phyloP scores from a whole-genome alignment of 1,140 invertebrate genomes.

The Bombus consobrinus region DNA sequence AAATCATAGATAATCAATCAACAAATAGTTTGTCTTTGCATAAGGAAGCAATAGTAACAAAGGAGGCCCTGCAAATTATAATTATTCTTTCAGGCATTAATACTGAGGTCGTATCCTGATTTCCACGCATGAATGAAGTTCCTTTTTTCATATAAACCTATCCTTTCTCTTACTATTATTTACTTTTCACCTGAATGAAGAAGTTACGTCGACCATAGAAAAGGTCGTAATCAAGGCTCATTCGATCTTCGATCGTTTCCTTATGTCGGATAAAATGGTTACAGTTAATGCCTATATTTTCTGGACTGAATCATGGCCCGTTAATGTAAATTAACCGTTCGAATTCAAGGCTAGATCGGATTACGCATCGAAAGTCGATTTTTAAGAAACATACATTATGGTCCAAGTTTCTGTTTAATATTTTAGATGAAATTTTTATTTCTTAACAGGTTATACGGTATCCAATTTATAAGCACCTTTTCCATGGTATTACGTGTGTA shows the following conservation, averaged over 20 bases:
- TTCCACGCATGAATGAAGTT: slow-evolving; percentile 62
- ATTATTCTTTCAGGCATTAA: background rate
- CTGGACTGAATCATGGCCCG: background rate
- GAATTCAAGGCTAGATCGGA: background rate
- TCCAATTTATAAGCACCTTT: background rate
- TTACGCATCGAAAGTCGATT: background rate
- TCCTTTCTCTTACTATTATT: slow-evolving; percentile 60
- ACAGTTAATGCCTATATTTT: background rate
- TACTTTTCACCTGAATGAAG: slow-evolving; percentile 57
- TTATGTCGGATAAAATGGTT: slow-evolving; percentile 1
- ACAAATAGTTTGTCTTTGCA: background rate
- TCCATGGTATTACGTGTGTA: background rate
- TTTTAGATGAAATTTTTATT: background rate
- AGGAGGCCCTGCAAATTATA: no score
- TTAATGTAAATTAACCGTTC: background rate
- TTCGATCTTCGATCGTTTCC: slow-evolving; percentile 40
- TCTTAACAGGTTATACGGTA: background rate
- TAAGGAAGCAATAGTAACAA: background rate
- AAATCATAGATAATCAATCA: background rate
- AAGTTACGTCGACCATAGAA: slow-evolving; percentile 33
- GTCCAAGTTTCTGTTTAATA: background rate
- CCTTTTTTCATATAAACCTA: slow-evolving; percentile 21
- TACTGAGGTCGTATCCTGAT: background rate
- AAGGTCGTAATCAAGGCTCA: slow-evolving; percentile 51
- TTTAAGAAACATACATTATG: background rate